phyloP scores from a whole-genome alignment of 1,140 invertebrate species.

The Drosophila paulistorum region DNA sequence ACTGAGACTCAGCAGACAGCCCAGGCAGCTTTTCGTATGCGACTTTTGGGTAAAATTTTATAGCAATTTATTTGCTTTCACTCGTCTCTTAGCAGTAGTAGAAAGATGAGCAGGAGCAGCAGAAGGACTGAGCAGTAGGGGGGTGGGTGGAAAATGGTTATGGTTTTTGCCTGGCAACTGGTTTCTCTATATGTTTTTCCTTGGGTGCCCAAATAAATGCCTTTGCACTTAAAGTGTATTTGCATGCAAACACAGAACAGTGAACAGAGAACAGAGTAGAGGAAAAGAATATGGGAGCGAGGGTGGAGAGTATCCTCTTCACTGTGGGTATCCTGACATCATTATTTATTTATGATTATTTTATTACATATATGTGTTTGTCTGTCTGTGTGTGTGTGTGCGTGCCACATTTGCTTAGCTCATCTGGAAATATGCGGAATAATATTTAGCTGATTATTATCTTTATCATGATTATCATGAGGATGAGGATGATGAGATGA shows the following conservation, averaged over 20 bases:
- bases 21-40: conserved; percentile 58
- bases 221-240: conserved; percentile 53
- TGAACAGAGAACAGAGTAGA: conserved; percentile 12
- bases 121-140: too few relatives aligned
- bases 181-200: conserved; percentile 35
- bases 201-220: conserved; percentile 61
- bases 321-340: conserved; percentile 54
- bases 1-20: conserved; percentile 55
- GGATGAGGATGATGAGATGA: not conserved
- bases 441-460: conserved; percentile 38
- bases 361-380: conserved; percentile 61
- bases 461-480: not conserved
- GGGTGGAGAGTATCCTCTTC: conserved; percentile 39
- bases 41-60: conserved; percentile 80
- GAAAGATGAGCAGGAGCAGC: too few relatives aligned
- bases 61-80: conserved; percentile 76
- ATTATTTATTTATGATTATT: conserved; percentile 82
- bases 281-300: not conserved
- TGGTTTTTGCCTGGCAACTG: conserved; percentile 46
- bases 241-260: conserved; percentile 35
- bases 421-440: conserved; percentile 39
- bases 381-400: conserved; percentile 17
- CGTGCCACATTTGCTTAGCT: conserved; percentile 31
- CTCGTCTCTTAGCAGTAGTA: not conserved
- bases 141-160: conserved; percentile 2